Conservation (phyloP, 2,888 invertebrate genomes). For the Cremastinae sp. region DNA sequence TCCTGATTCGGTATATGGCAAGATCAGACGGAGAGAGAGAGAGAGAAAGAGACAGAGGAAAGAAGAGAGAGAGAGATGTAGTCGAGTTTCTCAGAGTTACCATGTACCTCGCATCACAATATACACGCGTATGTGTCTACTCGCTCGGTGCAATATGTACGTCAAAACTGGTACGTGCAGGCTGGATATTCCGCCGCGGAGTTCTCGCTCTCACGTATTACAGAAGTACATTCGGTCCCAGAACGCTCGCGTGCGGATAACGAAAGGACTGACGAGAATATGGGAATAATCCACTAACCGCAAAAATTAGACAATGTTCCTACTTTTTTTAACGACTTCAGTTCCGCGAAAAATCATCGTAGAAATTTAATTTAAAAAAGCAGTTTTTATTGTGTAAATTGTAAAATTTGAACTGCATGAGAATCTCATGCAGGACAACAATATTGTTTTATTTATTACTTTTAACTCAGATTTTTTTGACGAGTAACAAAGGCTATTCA, state of each 20-base stretch:
- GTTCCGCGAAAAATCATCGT: too few species aligned
- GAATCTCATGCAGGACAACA: too few species aligned
- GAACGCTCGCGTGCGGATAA: neutral
- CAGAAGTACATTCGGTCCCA: slow-evolving; percentile 1
- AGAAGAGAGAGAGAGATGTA: slow-evolving; percentile 7
- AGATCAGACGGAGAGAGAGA: slow-evolving; percentile 2
- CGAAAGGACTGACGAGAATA: neutral
- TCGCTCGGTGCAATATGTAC: slow-evolving; percentile 47
- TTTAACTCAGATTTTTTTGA: too few species aligned
- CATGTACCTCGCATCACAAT: slow-evolving; percentile 44
- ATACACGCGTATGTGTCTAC: slow-evolving; percentile 27
- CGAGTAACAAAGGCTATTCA: too few species aligned
- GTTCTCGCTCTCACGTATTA: slow-evolving; percentile 39
- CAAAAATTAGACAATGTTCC: too few species aligned
- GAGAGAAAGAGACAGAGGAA: slow-evolving; percentile 8
- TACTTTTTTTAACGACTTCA: too few species aligned
- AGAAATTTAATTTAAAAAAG: too few species aligned
- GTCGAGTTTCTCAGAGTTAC: slow-evolving; percentile 31
- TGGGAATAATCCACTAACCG: too few species aligned
- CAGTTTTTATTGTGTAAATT: too few species aligned
- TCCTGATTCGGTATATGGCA: neutral
- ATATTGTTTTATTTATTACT: too few species aligned
- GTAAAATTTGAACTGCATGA: too few species aligned
- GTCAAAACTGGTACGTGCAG: slow-evolving; percentile 49
- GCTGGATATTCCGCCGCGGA: slow-evolving; percentile 19